Conservation (phyloP, 2,113 vertebrate species). For the Delphinapterus leucas region DNA sequence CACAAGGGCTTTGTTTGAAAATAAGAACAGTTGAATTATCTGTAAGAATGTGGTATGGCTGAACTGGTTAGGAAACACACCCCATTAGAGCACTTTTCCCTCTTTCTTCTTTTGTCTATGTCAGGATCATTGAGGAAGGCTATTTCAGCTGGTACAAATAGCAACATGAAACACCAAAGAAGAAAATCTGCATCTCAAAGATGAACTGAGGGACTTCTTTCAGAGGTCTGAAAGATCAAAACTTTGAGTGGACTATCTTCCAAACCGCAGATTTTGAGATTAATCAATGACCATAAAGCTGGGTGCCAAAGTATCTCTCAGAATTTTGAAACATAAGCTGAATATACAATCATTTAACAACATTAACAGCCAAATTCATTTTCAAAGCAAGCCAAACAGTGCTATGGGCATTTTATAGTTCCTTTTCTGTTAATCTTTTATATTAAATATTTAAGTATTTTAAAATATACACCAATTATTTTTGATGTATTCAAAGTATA, state of each 20-base stretch:
- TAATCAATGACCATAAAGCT: neutral
- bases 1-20: neutral
- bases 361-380: neutral
- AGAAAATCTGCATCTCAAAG: neutral
- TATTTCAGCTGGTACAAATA: neutral
- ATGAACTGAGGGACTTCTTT: neutral
- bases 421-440: neutral
- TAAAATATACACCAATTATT: neutral
- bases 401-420: neutral
- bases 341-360: neutral
- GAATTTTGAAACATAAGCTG: neutral
- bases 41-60: neutral
- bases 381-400: neutral
- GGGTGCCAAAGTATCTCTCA: neutral
- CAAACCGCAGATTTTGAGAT: neutral
- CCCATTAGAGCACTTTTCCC: neutral
- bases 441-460: neutral
- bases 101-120: neutral
- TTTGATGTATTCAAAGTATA: neutral
- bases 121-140: neutral
- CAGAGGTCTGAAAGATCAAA: neutral
- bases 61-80: neutral
- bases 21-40: neutral
- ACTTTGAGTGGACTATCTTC: neutral
- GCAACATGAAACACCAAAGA: neutral